These are phyloP conservation scores for Dolichomitus sp. DNA, from an alignment of 2,888 invertebrate genomes.

Conservation along the genomic window DNA sequence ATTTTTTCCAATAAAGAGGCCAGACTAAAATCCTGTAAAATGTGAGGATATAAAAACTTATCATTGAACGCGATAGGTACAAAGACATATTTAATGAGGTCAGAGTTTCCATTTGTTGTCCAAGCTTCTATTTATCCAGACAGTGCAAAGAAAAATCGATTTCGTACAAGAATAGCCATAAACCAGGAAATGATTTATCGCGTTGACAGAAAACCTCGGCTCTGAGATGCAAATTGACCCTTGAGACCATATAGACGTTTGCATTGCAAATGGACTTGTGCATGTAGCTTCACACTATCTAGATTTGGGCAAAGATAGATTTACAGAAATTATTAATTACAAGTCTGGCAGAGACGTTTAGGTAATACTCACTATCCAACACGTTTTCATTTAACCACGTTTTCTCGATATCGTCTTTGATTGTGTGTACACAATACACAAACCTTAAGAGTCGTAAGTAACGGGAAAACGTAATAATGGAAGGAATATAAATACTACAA, in stretches of 20 bases:
- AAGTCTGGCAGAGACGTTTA: neutral
- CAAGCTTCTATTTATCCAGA: neutral
- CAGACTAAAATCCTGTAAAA: no score
- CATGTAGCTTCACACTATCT: neutral
- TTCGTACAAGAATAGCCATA: neutral
- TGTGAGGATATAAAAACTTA: no score
- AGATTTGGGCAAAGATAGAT: conserved; percentile 12
- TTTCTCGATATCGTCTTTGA: conserved; percentile 1
- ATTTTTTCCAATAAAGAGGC: no score
- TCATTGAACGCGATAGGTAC: neutral
- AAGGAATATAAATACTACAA: conserved; percentile 40
- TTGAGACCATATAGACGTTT: neutral
- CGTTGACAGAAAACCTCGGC: neutral
- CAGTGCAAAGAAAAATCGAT: conserved; percentile 19
- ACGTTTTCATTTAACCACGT: neutral
- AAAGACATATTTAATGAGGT: neutral
- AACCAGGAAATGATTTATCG: conserved; percentile 6
- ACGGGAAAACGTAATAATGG: conserved; percentile 16
- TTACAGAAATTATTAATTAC: conserved; percentile 21
- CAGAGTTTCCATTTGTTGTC: neutral
- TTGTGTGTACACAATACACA: neutral
- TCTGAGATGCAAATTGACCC: no score
- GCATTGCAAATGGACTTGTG: neutral
- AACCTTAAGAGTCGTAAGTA: neutral
- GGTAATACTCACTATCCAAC: neutral